These are phyloP conservation scores for Poecile montanus DNA, from an alignment of 2,797 vertebrate species.

Conservation along the genomic window DNA sequence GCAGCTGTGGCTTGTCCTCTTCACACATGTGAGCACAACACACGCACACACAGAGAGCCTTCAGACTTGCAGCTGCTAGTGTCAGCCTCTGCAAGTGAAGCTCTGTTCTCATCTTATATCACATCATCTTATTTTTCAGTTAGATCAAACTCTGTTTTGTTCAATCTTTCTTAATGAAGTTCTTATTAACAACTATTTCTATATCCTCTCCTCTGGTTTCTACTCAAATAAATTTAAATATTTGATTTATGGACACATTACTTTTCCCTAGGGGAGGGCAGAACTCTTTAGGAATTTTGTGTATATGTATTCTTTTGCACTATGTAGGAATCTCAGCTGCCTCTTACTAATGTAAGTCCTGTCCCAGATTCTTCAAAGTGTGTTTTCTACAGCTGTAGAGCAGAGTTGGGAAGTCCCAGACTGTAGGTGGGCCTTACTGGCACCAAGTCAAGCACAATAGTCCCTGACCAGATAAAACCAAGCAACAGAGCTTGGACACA, in stretches of 20 bases:
- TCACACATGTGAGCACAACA: accelerated
- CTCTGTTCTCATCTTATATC: background rate
- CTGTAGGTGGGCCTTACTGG: background rate
- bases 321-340: background rate
- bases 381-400: background rate
- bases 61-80: background rate
- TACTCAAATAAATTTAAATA: constrained; percentile 1
- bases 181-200: background rate
- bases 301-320: background rate
- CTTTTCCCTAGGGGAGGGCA: background rate
- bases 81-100: background rate
- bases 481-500: background rate
- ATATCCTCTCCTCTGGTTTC: background rate
- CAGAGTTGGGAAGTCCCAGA: background rate
- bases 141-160: background rate
- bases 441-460: background rate
- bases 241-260: background rate
- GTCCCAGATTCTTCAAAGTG: background rate
- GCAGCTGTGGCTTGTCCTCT: background rate
- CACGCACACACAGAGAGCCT: background rate
- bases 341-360: background rate
- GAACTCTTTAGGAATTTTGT: background rate
- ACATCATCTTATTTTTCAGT: background rate
- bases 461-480: background rate
- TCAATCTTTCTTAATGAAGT: background rate